Base-by-base conservation (phyloP, 2,113 vertebrate genomes). In the Tupaia tana region DNA sequence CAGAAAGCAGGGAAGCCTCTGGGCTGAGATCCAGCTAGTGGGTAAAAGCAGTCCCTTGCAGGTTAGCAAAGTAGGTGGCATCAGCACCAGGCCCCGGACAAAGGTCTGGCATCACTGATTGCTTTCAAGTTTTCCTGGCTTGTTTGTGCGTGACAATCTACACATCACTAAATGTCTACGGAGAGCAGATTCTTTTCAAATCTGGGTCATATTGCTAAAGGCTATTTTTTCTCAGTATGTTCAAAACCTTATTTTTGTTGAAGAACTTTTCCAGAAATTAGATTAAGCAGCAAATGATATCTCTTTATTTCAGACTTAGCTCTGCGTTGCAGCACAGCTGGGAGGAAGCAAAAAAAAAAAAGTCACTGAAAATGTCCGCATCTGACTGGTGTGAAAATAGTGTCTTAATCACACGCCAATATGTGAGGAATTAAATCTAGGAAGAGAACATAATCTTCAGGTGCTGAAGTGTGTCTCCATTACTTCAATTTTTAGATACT, bases 211-310 rank as follows among this genome's bases (percentile, higher is more conserved):
- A 83, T 9, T 52, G 64, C 67, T 80, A 14, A 90, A 29, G 16
- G 56, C 70, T 84, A 63, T 24, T 88, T 78, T 12, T 15, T 4
- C 25, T 15, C 3, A 25, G 34, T 12, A 71, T 43, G 43, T 63
- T 71, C 34, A 94, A 92, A 91, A 69, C 4, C 9, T 93, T 78
- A 78, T 19, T 91, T 90, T 78, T 74, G 67, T 56, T 43, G 67
- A 70, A 90, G 54, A 90, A 93, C 31, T 67, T 94, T 73, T 71
- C 71, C 34, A 85, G 77, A 78, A 95, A 89, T 89, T 89, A 86
- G 43, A 91, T 78, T 59, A 77, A 88, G 85, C 63, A 90, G 27
- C 80, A 95, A n/a, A n/a, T 89, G 79, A 73, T 74, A 93, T 82
- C 70, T 71, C 69, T 92, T 95, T 31, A 75, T n/a, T 84, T 90